Conservation (phyloP, 2,888 invertebrate genomes). For the Pristionchus entomophagus region DNA sequence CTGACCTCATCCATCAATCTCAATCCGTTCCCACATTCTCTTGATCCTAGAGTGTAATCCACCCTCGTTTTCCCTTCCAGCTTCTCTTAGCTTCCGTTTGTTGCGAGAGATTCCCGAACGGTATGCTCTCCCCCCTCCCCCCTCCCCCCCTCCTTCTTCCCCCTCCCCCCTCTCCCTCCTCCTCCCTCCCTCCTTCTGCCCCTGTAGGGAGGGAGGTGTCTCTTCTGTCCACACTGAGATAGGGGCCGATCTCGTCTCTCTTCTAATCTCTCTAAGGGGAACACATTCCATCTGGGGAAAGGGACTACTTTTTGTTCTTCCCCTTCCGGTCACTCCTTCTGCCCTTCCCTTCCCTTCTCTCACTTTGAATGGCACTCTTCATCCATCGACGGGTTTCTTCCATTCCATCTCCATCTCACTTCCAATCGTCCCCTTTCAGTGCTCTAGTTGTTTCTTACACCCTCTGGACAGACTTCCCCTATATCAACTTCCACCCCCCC, state of each 20-base stretch:
- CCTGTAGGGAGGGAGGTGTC: neutral
- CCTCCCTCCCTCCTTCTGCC: neutral
- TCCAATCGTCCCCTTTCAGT: neutral
- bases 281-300: constrained; percentile 59
- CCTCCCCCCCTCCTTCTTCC: neutral
- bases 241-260: neutral
- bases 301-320: neutral
- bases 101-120: neutral
- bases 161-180: neutral
- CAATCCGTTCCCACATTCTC: too few relatives aligned
- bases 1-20: neutral
- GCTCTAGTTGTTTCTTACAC: neutral
- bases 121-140: neutral
- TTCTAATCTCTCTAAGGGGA: too few relatives aligned
- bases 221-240: neutral
- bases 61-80: neutral
- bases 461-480: neutral
- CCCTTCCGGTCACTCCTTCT: neutral
- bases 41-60: neutral
- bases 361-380: neutral
- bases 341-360: neutral
- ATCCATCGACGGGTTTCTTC: too few relatives aligned
- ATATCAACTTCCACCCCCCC: neutral
- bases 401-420: neutral
- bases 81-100: neutral